Evolutionary conservation across 2,888 invertebrate species (phyloP), one percentile per base, ranked within the genome.

Genomic region (Cryptocheilus praepositus): DNA sequence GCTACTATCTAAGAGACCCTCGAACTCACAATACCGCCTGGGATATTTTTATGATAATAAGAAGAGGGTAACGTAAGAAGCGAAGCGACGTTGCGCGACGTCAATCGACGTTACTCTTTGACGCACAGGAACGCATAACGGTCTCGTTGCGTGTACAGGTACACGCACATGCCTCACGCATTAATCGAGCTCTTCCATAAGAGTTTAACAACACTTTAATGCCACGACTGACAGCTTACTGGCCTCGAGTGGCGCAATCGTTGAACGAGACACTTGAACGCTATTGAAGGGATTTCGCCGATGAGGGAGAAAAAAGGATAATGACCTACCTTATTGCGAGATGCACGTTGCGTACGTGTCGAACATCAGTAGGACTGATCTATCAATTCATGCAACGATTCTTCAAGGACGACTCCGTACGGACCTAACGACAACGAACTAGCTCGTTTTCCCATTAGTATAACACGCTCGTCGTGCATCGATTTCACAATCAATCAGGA

Each of bases 221-320:
- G 71, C 55, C 55, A 61, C 53, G 66, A 77, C 61, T 67, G 77
- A 64, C 67, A 71, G 49, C 63, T 61, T 58, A 28, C 56, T 62
- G 55, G 64, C 60, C 28, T 73, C 53, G 70, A 77, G 71, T 79
- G 77, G 71, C 64, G 80, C 62, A 77, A 77, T 79, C 67, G 59
- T 71, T 68, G 59, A 77, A 80, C 71, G 61, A 36, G 36, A 11
- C 36, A 36, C 36, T 36, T 36, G 36, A 36, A 11, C 36, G 36
- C 69, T 70, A 59, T 72, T 65, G 67, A 74, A 67, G 75, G 54
- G 72, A 70, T 77, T 70, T 65, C 64, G 60, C 61, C 76, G 63
- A 68, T 18, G 55, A 58, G 58, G 46, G 64, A 59, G 58, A 66
- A 74, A 69, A 36, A 36, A 70, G 74, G 70, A 59, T 77, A 78